Conservation (phyloP, 2,888 invertebrate genomes). For the Nephrotoma flavescens region DNA sequence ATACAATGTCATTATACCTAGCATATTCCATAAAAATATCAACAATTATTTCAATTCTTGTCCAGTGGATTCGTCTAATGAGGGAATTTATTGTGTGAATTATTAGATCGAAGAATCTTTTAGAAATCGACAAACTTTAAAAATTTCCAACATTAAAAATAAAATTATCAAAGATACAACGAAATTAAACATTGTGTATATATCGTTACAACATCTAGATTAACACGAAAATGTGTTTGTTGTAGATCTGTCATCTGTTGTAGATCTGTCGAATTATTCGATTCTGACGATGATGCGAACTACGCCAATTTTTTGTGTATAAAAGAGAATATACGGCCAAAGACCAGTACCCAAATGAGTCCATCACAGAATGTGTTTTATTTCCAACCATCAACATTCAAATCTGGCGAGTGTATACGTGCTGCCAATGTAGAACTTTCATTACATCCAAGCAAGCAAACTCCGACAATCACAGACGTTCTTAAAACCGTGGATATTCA, state of each 20-base stretch:
- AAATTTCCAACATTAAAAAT: neutral
- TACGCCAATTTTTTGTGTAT: neutral
- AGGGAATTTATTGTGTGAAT: neutral
- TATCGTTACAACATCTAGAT: neutral
- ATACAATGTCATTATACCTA: too few species aligned
- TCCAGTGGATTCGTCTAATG: neutral
- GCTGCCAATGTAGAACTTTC: neutral
- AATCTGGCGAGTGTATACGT: neutral
- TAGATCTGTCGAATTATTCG: neutral
- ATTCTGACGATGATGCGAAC: neutral
- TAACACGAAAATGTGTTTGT: too few species aligned
- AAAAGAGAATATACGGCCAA: too few species aligned
- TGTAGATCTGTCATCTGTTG: too few species aligned
- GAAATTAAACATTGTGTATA: neutral
- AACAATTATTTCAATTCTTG: too few species aligned
- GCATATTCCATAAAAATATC: too few species aligned
- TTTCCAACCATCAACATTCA: too few species aligned
- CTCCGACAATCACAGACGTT: neutral
- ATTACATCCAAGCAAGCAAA: neutral
- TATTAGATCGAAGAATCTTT: neutral
- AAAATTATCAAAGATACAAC: neutral
- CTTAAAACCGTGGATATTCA: neutral
- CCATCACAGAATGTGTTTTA: too few species aligned
- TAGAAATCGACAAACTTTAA: neutral
- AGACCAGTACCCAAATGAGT: too few species aligned